These are phyloP conservation scores for Mycalesis mineus DNA, from an alignment of 2,888 invertebrate species.

Conservation along the genomic window DNA sequence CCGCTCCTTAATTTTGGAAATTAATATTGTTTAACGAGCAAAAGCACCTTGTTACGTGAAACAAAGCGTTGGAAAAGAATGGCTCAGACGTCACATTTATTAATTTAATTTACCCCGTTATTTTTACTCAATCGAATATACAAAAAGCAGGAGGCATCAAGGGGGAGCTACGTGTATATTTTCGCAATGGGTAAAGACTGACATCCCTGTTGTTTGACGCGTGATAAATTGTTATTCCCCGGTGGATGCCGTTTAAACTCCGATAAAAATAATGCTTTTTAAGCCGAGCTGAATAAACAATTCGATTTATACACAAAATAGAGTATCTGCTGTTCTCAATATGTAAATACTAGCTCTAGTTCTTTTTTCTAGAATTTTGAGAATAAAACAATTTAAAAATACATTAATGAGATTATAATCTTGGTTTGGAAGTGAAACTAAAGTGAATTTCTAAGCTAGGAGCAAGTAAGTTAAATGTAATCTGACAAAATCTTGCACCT, in stretches of 20 bases:
- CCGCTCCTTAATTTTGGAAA: not conserved
- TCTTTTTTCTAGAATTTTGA: too few species aligned
- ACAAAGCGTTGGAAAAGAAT: too few species aligned
- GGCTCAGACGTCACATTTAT: too few species aligned
- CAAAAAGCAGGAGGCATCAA: too few species aligned
- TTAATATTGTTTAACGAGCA: not conserved
- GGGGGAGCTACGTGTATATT: not conserved
- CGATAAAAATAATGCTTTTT: not conserved
- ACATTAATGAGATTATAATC: not conserved
- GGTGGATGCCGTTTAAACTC: slow-evolving; percentile 5
- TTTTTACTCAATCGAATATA: too few species aligned
- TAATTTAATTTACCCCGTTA: too few species aligned
- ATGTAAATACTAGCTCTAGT: too few species aligned
- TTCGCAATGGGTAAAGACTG: not conserved
- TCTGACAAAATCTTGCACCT: slow-evolving; percentile 17
- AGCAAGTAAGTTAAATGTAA: slow-evolving; percentile 4
- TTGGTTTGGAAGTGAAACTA: not conserved
- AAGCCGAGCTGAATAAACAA: not conserved
- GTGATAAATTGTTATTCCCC: slow-evolving; percentile 9
- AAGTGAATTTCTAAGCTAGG: not conserved
- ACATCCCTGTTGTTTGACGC: slow-evolving; percentile 6
- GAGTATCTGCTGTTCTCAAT: too few species aligned
- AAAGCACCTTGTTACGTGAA: too few species aligned
- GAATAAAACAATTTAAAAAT: too few species aligned
- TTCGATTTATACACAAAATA: too few species aligned